Base-by-base conservation (phyloP, 1,140 invertebrate species). In the Pollicipes pollicipes region DNA sequence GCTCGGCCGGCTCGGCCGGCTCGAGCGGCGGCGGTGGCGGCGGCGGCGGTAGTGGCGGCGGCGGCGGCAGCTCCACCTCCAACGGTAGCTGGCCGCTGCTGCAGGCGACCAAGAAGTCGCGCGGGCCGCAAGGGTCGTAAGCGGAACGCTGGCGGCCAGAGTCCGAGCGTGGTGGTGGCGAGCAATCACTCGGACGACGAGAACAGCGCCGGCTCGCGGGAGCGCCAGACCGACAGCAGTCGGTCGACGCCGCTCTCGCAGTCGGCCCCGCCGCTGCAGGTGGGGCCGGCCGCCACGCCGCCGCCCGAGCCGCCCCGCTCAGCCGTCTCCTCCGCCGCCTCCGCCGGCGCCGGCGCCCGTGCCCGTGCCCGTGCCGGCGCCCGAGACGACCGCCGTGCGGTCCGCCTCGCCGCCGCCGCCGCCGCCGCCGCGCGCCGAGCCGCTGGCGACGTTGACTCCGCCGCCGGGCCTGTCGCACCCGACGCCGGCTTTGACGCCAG, bases 201-300 rank as follows among this genome's bases (percentile, higher is more conserved):
- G 45, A 58, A 58, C 45, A 58, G 24, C 45, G 30, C 71, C 73
- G 69, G 63, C 69, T 72, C 69, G 63, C 37, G 75, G 72, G 79
- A 76, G 75, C 78, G 79, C 74, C 78, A 80, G 77, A 82, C 80
- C 76, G 86, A 88, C 79, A 88, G 89, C 78, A 87, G 87, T 71
- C 88, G 87, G 87, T 87, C 87, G 70, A 83, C 82, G 78, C 81
- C 83, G 75, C 81, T 82, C 30, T 31, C 64, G 58, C 68, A 37
- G 35, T 64, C 72, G 17, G 35, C 69, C 27, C 71, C 72, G 6
- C 71, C 72, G 10, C 66, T 67, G 24, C 70, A 63, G 35, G 66
- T 58, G 10, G 45, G 45, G 29, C 24, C 69, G 29, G 69, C 71
- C 13, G 68, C 71, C 4, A 37, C 66, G 3, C 35, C 70, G n/a